Base-by-base conservation (phyloP, 1,140 invertebrate genomes). In the Dermatophagoides farinae region DNA sequence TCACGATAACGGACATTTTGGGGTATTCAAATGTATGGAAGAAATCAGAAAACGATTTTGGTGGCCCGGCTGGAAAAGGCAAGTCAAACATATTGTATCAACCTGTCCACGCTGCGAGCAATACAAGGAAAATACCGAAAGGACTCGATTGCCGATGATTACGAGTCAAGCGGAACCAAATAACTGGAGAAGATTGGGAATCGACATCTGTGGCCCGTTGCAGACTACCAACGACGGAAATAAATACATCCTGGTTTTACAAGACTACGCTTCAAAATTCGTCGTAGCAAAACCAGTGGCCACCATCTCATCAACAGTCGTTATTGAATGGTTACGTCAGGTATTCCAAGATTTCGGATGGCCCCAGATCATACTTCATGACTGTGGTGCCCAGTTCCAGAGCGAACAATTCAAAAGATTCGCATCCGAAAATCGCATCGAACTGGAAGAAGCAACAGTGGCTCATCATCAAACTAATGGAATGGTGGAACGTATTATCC, bases 1-100 rank as follows among this genome's bases (percentile, higher is more conserved):
- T n/a, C 57, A 58, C 25, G 57, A 58, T 6, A 25, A 53, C 1
- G 60, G 59, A 6, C 62, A 63, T 46, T 55, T 63, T 6, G 58
- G 62, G 0, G 4, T 50, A 6, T 16, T 20, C 6, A 63, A 63
- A 50, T 40, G 23, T 1, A 0, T 1, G 12, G 60, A 53, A 9
- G n/a, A 16, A 12, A 5, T 63, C 6, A 52, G 23, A 39, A 18
- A 41, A 43, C 44, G 46, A 9, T 63, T 40, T 44, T 63, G 18
- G 18, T 63, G 62, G 62, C 62, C 61, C 6, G 9, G 38, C 2
- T 40, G 60, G 53, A 60, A 22, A n/a, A n/a, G 41, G 1, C 1
- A 58, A 22, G 1, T 58, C 1, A 38, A 61, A 20, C 11, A 22
- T 1, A 47, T 38, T 44, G 2, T 61, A 18, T 10, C 1, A 12